Evolutionary conservation across 1,140 invertebrate species (phyloP), one percentile per base, ranked within the genome.

Genomic region (Orussus abietinus): DNA sequence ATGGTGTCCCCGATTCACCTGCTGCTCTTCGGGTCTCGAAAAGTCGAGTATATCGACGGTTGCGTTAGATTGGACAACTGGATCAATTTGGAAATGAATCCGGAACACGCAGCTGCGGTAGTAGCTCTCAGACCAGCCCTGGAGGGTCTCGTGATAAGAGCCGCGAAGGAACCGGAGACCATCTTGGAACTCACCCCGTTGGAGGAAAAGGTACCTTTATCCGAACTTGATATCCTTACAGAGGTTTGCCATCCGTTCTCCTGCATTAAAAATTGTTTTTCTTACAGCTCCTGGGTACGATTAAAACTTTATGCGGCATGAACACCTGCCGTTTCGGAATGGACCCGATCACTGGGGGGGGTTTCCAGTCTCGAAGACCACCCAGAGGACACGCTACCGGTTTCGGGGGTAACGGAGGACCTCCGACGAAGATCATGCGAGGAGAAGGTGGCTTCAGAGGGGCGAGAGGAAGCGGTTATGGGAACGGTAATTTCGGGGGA

Each of bases 1-100:
- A 97, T 98, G 92, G 86, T 98, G 1, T 85, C 92, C 2, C 93
- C 96, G 0, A 67, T 98, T 43, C 95, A 98, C 71, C 72, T 98
- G 4, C 65, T 99, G 45, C 66, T 98, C 4, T 98, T 98, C 74
- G 95, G 87, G 3, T 84, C 82, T 19, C 77, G 88, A n/a, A 92
- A 90, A 75, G 84, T 94, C 2, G 90, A 92, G 60, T 69, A 57
- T 55, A 60, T 85, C n/a, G 83, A 88, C 41, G 77, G 77, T 15
- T 59, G 83, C 19, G 81, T 95, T 3, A 79, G 84, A 14, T 56
- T 96, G 2, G 92, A 96, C 68, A 90, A 92, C 58, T 95, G 92
- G 92, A 83, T 98, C 13, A 95, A 92, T 66, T 77, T 98, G 15
- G 80, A 88, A 5, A 93, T 98, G 80, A 75, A 88, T 49, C 80